phyloP scores from a whole-genome alignment of 1,140 invertebrate species.

The Drosophila littoralis region DNA sequence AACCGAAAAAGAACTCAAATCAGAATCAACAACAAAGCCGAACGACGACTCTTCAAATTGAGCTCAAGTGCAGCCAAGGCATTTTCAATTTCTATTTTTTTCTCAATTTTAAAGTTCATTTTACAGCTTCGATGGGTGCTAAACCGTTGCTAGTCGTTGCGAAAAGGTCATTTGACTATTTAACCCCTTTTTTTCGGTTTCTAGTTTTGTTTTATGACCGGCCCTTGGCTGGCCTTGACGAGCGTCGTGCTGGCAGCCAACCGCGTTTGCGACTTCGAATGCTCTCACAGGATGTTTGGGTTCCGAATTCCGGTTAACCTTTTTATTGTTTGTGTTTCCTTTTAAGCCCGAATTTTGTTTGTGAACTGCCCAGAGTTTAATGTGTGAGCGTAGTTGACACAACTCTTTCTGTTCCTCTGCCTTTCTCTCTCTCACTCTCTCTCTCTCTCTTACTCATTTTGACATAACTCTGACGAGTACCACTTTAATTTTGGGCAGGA shows the following conservation, averaged over 20 bases:
- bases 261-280: conserved; percentile 25
- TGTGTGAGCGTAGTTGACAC: conserved; percentile 28
- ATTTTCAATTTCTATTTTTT: conserved; percentile 45
- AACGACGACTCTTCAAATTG: conserved; percentile 64
- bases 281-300: conserved; percentile 37
- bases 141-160: not conserved
- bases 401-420: not conserved
- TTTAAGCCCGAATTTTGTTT: conserved; percentile 32
- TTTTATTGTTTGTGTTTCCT: conserved; percentile 37
- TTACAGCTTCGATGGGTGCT: conserved; percentile 32
- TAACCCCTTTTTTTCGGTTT: conserved; percentile 53
- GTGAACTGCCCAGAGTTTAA: conserved; percentile 30
- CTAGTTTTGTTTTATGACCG: conserved; percentile 45
- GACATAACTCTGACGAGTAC: conserved; percentile 13
- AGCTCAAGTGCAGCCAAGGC: conserved; percentile 75
- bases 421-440: not conserved
- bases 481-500: conserved; percentile 1
- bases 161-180: conserved; percentile 65
- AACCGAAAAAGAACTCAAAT: conserved; percentile 17
- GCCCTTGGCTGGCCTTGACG: conserved; percentile 54
- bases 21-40: not conserved
- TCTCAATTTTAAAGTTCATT: conserved; percentile 53
- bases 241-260: conserved; percentile 20
- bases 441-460: not conserved
- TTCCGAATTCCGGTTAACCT: conserved; percentile 44